phyloP scores from a whole-genome alignment of 2,888 invertebrate genomes.

The Linyphia triangularis region DNA sequence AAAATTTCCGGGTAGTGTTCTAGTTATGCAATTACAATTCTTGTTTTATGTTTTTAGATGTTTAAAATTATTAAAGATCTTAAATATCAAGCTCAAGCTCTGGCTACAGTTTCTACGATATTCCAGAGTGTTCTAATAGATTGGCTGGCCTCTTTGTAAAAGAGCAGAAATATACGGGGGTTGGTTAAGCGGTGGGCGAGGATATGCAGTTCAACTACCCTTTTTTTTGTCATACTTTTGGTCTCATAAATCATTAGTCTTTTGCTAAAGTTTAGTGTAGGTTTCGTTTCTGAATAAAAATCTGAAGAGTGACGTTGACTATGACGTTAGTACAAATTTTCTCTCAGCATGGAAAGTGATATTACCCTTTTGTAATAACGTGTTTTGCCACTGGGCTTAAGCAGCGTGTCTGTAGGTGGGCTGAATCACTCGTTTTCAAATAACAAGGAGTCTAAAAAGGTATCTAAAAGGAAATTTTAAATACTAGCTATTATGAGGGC shows the following conservation, averaged over 20 bases:
- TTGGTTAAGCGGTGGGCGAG: constrained; percentile 50
- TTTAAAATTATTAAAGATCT: no score
- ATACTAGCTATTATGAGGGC: background rate
- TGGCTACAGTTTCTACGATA: no score
- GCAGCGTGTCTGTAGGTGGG: constrained; percentile 26
- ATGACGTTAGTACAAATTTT: constrained; percentile 31
- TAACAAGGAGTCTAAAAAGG: no score
- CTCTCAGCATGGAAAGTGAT: constrained; percentile 16
- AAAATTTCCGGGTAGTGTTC: no score
- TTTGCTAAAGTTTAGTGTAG: constrained; percentile 58
- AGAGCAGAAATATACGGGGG: constrained; percentile 38
- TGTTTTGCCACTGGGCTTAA: constrained; percentile 22
- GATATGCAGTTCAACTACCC: constrained; percentile 57
- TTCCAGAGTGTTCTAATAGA: no score
- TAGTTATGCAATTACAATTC: no score
- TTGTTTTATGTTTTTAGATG: no score
- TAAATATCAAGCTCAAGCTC: no score
- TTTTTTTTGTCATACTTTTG: constrained; percentile 41
- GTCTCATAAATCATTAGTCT: constrained; percentile 60
- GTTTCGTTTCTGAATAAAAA: constrained; percentile 59
- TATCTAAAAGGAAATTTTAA: background rate
- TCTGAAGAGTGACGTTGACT: constrained; percentile 34
- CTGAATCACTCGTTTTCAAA: no score
- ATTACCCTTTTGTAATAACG: background rate
- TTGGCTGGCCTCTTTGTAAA: background rate